Evolutionary conservation across 2,113 vertebrate genomes (phyloP), one percentile per base, ranked within the genome.

Genomic region (Turdus rufiventris): DNA sequence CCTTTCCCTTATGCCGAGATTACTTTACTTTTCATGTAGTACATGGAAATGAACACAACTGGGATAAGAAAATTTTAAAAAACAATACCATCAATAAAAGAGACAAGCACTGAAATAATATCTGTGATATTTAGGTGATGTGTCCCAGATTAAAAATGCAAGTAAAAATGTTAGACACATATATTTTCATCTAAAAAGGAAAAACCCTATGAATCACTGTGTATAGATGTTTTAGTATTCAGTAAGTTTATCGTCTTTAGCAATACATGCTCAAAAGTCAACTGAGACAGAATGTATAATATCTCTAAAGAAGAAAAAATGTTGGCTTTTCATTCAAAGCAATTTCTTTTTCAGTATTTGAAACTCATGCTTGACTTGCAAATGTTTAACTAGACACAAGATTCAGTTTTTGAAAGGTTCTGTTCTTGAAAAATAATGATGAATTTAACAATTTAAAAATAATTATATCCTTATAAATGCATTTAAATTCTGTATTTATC

Each of bases 401-500:
- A 42, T 78, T 48, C 25, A 51, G 12, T 4, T 56, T 40, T 40
- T 40, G 40, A 40, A 12, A 40, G 40, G 14, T 40, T 56, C 7
- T n/a, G 9, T 20, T 79, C 62, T 70, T 86, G 40, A 89, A 47
- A 81, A 78, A 57, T 2, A 66, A 42, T 20, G 23, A 43, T 10
- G 2, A 67, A 67, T 70, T 58, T n/a, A 58, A 47, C 2, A 51
- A 47, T 51, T 85, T 38, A 33, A 24, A 56, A 89, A 82, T 1
- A 83, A 70, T 61, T 80, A 48, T 66, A 3, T 66, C 20, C 53
- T 43, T 66, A 61, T 66, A 80, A 94, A 73, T 63, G 47, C 36
- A 85, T 93, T 84, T 75, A 95, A 94, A 77, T 87, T 43, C 28
- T 68, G 7, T 36, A 62, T 92, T 93, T 91, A 29, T 80, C 23